Conservation (phyloP, 1,140 invertebrate genomes). For the Lutraria rhynchaena region DNA sequence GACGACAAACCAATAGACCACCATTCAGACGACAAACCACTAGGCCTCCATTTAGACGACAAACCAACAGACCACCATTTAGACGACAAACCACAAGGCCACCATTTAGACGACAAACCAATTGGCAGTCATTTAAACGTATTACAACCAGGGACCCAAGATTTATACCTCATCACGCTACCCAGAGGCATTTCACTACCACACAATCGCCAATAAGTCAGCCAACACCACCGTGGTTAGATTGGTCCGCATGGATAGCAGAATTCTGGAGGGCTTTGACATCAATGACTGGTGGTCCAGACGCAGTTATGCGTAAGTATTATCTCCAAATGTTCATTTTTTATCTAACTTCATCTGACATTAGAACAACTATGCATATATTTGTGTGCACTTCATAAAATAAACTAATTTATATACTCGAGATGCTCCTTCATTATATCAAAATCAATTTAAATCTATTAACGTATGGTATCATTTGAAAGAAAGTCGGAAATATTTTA, state of each 20-base stretch:
- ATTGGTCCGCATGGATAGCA: slow-evolving; percentile 48
- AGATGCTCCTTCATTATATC: not conserved
- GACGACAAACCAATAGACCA: not conserved
- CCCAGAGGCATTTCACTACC: no score
- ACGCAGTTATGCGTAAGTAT: slow-evolving; percentile 10
- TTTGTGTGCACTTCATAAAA: not conserved
- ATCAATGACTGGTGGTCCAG: slow-evolving; percentile 21
- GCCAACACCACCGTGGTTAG: slow-evolving; percentile 44
- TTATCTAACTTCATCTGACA: not conserved
- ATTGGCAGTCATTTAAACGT: not conserved
- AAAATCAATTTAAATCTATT: not conserved
- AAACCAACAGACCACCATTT: not conserved
- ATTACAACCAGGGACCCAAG: no score
- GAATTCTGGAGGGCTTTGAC: slow-evolving; percentile 45
- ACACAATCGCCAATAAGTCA: slow-evolving; percentile 2
- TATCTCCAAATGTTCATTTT: not conserved
- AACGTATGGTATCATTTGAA: not conserved
- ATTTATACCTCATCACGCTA: no score
- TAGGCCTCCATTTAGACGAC: not conserved
- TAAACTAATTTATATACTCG: not conserved
- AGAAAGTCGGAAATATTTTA: not conserved
- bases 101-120: not conserved
- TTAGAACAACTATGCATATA: not conserved
- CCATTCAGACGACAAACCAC: no score
- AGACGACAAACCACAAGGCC: not conserved